phyloP scores from a whole-genome alignment of 1,140 invertebrate genomes.

The Ooceraea biroi region DNA sequence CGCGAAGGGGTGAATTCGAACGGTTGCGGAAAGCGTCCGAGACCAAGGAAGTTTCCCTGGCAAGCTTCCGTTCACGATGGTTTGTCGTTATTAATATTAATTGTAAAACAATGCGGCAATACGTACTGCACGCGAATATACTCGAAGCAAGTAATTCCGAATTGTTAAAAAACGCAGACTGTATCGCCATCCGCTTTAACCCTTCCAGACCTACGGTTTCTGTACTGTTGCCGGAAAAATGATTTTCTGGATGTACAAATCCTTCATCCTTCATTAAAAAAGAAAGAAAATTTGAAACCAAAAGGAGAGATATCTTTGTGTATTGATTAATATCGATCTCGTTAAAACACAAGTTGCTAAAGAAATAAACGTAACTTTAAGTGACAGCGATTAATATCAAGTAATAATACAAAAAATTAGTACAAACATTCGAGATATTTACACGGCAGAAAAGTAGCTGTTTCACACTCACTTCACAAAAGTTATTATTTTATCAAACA shows the following conservation, averaged over 20 bases:
- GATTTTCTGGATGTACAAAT: background rate
- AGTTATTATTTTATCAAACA: slow-evolving; percentile 48
- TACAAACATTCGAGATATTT: slow-evolving; percentile 41
- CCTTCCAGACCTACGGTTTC: background rate
- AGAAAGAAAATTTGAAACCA: background rate
- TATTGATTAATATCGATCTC: background rate
- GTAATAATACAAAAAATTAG: background rate
- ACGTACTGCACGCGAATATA: background rate
- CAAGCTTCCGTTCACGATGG: slow-evolving; percentile 29
- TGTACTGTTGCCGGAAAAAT: background rate
- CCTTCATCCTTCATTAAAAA: background rate
- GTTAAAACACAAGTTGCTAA: background rate
- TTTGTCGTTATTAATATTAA: too few relatives aligned
- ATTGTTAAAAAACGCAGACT: background rate
- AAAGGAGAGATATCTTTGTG: background rate
- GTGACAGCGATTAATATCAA: background rate
- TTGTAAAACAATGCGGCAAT: slow-evolving; percentile 23
- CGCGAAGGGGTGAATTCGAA: background rate
- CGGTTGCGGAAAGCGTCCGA: background rate
- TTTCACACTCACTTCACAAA: slow-evolving; percentile 42
- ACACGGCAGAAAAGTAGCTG: slow-evolving; percentile 13
- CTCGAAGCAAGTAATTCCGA: slow-evolving; percentile 12
- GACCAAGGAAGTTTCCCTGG: slow-evolving; percentile 31
- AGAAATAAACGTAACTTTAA: background rate
- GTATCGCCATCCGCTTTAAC: background rate